phyloP scores from a whole-genome alignment of 2,888 invertebrate species.

The Elysia crispata region DNA sequence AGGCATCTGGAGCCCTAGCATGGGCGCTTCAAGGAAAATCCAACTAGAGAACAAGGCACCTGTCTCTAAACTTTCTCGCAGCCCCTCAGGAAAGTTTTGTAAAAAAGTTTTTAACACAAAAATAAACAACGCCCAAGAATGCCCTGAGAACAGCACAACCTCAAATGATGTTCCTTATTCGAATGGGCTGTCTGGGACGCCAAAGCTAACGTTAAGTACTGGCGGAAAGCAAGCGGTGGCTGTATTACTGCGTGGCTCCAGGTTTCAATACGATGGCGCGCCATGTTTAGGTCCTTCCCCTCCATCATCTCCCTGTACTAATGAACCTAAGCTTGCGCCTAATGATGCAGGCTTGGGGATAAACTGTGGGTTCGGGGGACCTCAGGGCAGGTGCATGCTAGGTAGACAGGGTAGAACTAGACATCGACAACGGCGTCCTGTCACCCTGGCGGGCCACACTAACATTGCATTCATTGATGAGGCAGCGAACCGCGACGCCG shows the following conservation, averaged over 20 bases:
- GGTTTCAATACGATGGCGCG: neutral
- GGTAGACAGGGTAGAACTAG: no score
- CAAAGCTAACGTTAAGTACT: no score
- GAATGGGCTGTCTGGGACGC: no score
- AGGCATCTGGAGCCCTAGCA: constrained; percentile 27
- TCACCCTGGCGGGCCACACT: constrained; percentile 14
- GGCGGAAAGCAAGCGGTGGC: neutral
- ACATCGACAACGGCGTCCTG: neutral
- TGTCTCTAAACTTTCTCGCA: neutral
- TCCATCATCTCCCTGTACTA: no score
- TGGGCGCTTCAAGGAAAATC: neutral
- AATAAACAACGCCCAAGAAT: neutral
- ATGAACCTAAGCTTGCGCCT: no score
- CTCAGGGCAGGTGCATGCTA: neutral
- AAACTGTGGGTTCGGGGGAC: neutral
- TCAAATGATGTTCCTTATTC: no score
- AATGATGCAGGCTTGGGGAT: neutral
- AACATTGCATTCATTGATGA: constrained; percentile 44
- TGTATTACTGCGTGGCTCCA: neutral
- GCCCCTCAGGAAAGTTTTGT: no score
- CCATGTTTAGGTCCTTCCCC: neutral
- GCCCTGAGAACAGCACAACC: neutral
- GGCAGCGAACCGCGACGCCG: constrained; percentile 21
- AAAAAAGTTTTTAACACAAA: no score
- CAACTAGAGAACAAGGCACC: neutral